phyloP scores from a whole-genome alignment of 1,140 invertebrate species.

The Caenorhabditis elegans region WBcel235 BX284604.4:5297001-5297500 shows the following conservation, averaged over 20 bases:
- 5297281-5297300: neutral
- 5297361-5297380: neutral
- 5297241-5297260: slow-evolving; percentile 9
- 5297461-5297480: no score
- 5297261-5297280: neutral
- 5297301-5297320: neutral
- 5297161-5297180: no score
- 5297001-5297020: neutral
- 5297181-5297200: no score
- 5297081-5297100: no score
- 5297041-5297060: no score
- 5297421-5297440: neutral
- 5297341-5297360: neutral
- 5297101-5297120: no score
- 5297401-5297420: neutral
- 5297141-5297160: no score
- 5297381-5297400: neutral
- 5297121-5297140: no score
- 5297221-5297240: neutral
- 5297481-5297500: no score
- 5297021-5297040: neutral
- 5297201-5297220: neutral
- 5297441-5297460: neutral
- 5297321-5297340: slow-evolving; percentile 1
- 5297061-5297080: no score